Evolutionary conservation across 2,888 invertebrate species (phyloP).

Genomic region (Campoplex nolae): DNA sequence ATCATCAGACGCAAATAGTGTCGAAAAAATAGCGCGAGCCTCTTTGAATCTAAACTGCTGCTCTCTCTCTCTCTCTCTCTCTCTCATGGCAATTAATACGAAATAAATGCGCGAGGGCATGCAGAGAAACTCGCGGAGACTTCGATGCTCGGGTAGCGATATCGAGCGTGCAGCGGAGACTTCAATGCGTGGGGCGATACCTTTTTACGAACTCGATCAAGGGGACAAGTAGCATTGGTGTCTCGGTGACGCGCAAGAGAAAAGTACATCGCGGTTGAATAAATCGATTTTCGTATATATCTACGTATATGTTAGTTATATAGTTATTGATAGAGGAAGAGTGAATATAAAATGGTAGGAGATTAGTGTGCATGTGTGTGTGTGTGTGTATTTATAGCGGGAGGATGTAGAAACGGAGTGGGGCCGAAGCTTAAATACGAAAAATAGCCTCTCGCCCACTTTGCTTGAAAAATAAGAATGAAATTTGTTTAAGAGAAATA

Average conservation of each 20-base stretch:
- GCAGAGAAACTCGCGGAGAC: background rate
- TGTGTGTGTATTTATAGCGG: background rate
- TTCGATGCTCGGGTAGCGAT: background rate
- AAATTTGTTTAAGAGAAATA: constrained; percentile 34
- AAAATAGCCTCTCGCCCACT: constrained; percentile 24
- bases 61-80: no score
- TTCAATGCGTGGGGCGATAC: constrained; percentile 9
- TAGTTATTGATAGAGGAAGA: background rate
- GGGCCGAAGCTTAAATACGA: background rate
- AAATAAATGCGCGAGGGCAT: background rate
- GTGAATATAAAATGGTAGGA: background rate
- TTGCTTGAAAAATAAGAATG: constrained; percentile 1
- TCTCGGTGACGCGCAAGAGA: background rate
- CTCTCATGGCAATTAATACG: background rate
- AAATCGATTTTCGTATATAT: background rate
- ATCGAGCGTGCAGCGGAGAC: background rate
- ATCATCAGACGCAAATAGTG: background rate
- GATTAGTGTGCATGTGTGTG: background rate
- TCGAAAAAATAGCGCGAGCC: background rate
- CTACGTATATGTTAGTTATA: background rate
- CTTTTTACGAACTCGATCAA: background rate
- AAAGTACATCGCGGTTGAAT: background rate
- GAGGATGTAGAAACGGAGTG: background rate
- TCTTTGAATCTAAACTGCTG: background rate
- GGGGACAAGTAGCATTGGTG: background rate